Evolutionary conservation across 2,113 vertebrate genomes (phyloP), one percentile per base, ranked within the genome.

Genomic region (Saguinus midas): DNA sequence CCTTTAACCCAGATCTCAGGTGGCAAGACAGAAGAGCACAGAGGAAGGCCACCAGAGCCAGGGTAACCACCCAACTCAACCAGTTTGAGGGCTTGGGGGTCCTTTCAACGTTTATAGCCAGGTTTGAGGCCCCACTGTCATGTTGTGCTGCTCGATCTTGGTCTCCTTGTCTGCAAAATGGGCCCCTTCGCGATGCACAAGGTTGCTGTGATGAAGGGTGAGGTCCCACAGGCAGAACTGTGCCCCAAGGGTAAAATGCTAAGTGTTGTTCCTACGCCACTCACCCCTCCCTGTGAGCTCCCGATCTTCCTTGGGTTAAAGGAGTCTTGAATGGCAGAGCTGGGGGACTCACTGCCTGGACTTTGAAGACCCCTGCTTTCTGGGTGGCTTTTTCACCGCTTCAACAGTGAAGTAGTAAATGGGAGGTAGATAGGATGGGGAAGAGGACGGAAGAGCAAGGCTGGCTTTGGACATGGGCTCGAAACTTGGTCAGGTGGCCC

Each of bases 321-420:
- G 0, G 0, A 0, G 0, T 16, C 79, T 43, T 61, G 32, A 45
- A 29, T 5, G 11, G 83, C 0, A 1, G 17, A 18, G 5, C 32
- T 68, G 4, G 1, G 11, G 35, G 17, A 21, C 21, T 55, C n/a
- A 3, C 35, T 13, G 1, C 45, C 2, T 0, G 16, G 35, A 16
- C 5, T 13, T 35, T 66, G n/a, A 73, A 52, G 52, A 27, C 25
- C 3, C 0, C 25, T 9, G 7, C 7, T 86, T 73, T 83, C 66
- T 11, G 66, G 32, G 5, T 8, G 32, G 13, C 11, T 12, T 45
- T n/a, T 73, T 23, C 37, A 45, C 16, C 50, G 79, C 27, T 16
- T 18, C 70, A 70, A 11, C 32, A 2, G 25, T 1, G 10, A 70
- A n/a, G 25, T 90, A 13, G 45, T 16, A 81, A 64, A 14, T 3